Percentiles rank a stretch among this genome's conserved stretches.
These are phyloP conservation scores for Blastobasis lacticolella DNA, from an alignment of 2,888 invertebrate genomes.

Conservation along the genomic window DNA sequence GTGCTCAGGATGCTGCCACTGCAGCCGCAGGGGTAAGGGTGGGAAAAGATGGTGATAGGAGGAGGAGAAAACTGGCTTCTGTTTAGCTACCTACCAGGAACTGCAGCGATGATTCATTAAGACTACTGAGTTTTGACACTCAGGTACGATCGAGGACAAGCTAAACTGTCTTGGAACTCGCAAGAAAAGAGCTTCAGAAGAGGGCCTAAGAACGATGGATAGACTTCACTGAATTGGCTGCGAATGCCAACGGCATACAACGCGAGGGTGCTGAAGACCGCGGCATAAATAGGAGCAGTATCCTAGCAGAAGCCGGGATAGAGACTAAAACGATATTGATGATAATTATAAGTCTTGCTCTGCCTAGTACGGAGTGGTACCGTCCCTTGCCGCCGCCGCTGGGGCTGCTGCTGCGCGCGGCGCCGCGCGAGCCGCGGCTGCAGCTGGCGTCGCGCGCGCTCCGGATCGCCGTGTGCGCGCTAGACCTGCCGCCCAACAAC, in stretches of 20 bases:
- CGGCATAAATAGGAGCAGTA: not conserved
- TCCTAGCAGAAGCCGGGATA: not conserved
- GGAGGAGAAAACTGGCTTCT: not conserved
- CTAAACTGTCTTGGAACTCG: too few species aligned
- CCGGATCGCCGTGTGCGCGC: slow-evolving; percentile 33
- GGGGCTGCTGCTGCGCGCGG: slow-evolving; percentile 21
- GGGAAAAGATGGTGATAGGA: not conserved
- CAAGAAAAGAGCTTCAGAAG: too few species aligned
- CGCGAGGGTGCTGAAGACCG: too few species aligned
- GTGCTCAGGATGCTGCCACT: not conserved
- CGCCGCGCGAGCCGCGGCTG: slow-evolving; percentile 19
- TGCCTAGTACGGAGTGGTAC: slow-evolving; percentile 23
- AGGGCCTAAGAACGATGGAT: too few species aligned
- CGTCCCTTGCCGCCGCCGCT: slow-evolving; percentile 28
- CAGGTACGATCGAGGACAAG: too few species aligned
- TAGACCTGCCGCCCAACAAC: slow-evolving; percentile 30
- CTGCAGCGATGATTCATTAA: not conserved
- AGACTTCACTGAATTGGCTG: too few species aligned
- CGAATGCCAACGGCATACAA: too few species aligned
- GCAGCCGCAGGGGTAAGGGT: not conserved
- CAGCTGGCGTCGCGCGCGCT: slow-evolving; percentile 22
- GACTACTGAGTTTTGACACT: too few species aligned
- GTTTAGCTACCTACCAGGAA: not conserved
- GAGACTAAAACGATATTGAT: not conserved
- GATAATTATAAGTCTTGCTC: not conserved